phyloP scores from a whole-genome alignment of 2,888 invertebrate species.

The Parnassius mnemosyne region DNA sequence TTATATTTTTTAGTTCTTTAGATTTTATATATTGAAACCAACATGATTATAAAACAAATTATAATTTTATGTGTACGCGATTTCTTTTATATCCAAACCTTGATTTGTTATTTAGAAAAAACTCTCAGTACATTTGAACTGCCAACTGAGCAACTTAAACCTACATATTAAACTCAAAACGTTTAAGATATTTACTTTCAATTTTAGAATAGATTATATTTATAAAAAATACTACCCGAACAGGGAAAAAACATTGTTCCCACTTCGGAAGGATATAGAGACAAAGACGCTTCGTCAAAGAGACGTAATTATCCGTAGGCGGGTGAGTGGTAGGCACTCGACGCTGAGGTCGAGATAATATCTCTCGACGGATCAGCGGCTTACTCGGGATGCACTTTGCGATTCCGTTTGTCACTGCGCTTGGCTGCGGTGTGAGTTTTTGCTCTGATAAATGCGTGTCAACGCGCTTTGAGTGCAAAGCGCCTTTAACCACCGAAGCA shows the following conservation, averaged over 20 bases:
- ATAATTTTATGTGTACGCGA: too few species aligned
- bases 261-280: slow-evolving; percentile 51
- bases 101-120: too few species aligned
- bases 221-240: not conserved
- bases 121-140: too few species aligned
- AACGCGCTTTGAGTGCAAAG: slow-evolving; percentile 68
- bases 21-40: not conserved
- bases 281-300: slow-evolving; percentile 70
- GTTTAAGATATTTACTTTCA: too few species aligned
- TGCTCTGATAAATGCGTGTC: slow-evolving; percentile 76
- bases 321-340: slow-evolving; percentile 72
- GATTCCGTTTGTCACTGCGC: slow-evolving; percentile 77
- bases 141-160: too few species aligned
- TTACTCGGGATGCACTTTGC: slow-evolving; percentile 76
- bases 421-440: slow-evolving; percentile 67
- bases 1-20: slow-evolving; percentile 27
- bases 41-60: too few species aligned
- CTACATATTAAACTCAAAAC: too few species aligned
- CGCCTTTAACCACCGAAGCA: slow-evolving; percentile 57
- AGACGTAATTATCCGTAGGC: slow-evolving; percentile 73
- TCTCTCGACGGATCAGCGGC: slow-evolving; percentile 76
- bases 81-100: too few species aligned
- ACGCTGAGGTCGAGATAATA: slow-evolving; percentile 74
- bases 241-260: slow-evolving; percentile 52
- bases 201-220: too few species aligned